Evolutionary conservation across 2,113 vertebrate genomes (phyloP).

Genomic region (Pachypanchax playfairii): DNA sequence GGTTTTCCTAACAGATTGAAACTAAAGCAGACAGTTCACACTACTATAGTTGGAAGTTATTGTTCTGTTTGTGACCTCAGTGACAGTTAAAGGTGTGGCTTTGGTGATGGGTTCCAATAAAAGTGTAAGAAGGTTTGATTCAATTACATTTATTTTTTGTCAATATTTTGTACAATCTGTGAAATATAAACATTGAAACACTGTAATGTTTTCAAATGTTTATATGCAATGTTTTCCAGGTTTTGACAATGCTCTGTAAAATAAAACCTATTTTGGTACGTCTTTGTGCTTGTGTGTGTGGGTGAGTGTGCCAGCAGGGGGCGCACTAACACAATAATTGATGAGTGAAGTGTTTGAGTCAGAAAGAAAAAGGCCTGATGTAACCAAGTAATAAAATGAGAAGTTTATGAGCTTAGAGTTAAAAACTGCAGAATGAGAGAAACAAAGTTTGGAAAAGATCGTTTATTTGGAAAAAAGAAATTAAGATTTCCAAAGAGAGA

Average conservation of each 20-base stretch:
- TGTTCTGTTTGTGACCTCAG: slow-evolving; percentile 53
- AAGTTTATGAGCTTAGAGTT: too few relatives aligned
- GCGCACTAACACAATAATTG: slow-evolving; percentile 16
- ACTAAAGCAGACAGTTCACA: slow-evolving; percentile 31
- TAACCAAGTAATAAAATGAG: too few relatives aligned
- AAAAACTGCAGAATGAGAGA: too few relatives aligned
- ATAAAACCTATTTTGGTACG: slow-evolving; percentile 85
- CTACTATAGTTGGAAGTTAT: slow-evolving; percentile 35
- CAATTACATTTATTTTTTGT: slow-evolving; percentile 51
- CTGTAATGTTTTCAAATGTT: slow-evolving; percentile 78
- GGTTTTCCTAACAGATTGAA: slow-evolving; percentile 4
- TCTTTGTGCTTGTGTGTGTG: slow-evolving; percentile 32
- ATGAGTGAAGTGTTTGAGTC: too few relatives aligned
- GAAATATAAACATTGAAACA: slow-evolving; percentile 74
- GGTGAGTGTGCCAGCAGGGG: slow-evolving; percentile 44
- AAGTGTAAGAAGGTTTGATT: slow-evolving; percentile 55
- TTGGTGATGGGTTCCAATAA: slow-evolving; percentile 65
- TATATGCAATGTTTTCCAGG: slow-evolving; percentile 79
- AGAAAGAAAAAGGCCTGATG: neutral
- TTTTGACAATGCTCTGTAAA: slow-evolving; percentile 81
- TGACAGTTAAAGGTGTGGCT: slow-evolving; percentile 29
- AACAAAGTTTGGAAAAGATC: too few relatives aligned
- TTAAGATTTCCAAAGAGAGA: too few relatives aligned
- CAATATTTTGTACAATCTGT: slow-evolving; percentile 79
- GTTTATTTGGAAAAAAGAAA: neutral